Base-by-base conservation (phyloP, 2,797 vertebrate genomes). In the Meriones psammophilus region DNA sequence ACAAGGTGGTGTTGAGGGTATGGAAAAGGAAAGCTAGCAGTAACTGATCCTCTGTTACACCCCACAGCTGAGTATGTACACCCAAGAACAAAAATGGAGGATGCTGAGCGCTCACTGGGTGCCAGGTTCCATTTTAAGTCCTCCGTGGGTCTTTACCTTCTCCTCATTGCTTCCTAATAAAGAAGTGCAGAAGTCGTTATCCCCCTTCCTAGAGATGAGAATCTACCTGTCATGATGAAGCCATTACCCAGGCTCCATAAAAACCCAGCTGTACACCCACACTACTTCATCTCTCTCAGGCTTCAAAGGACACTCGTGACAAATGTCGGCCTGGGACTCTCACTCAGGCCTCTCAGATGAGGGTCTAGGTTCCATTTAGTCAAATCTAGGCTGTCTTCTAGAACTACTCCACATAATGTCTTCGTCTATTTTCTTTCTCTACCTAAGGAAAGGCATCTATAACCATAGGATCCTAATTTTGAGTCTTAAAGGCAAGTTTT, bases 371-470 rank as follows among this genome's bases (percentile, higher is more conserved):
- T 33, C 88, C 39, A 4, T 56, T 20, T 33, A 78, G 56, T 84
- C 74, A 28, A 26, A 28, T 95, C 87, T 83, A 86, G n/a, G 46
- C 14, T 74, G 39, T 66, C 13, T 76, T 36, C 28, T n/a, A 62
- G 1, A 73, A 33, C 74, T 60, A 28, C 46, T 76, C 36, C 56
- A 30, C 80, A 71, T 28, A 50, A 50, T 14, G 10, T 68, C 66
- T 87, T 94, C 68, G 33, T 83, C 89, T 33, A 42, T 64, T 56
- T 58, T 50, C 80, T 95, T 50, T 54, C 64, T 54, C 83, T 54
- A 69, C 30, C 42, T 64, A 69, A 78, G 15, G 30, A 54, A 68
- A 85, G 64, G 50, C 62, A 24, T 85, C 9, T 15, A 20, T 85
- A 86, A 60, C 85, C 30, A 42, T 54, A 62, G 71, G 46, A 42